Conservation (phyloP, 2,888 invertebrate genomes). For the Pristionchus exspectatus region DNA sequence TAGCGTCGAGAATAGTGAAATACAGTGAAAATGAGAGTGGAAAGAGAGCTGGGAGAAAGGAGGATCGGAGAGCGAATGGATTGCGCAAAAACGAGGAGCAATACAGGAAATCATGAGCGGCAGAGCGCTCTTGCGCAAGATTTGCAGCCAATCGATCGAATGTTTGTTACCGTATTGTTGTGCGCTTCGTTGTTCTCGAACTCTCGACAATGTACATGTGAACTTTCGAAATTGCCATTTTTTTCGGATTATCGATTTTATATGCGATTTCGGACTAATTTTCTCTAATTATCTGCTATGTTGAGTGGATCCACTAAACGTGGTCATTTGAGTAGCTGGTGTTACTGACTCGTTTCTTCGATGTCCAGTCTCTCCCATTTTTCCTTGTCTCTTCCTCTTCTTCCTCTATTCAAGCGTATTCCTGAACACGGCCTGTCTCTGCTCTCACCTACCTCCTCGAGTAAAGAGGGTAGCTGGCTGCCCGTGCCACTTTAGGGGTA, state of each 20-base stretch:
- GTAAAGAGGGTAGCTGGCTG: not conserved
- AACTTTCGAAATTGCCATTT: not conserved
- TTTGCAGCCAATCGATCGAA: not conserved
- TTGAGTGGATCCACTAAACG: conserved; percentile 9
- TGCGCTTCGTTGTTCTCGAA: not conserved
- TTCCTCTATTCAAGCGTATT: conserved; percentile 13
- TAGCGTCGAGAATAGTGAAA: conserved; percentile 1
- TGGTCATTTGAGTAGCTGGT: conserved; percentile 38
- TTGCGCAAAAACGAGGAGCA: conserved; percentile 37
- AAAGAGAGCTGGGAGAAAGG: conserved; percentile 6
- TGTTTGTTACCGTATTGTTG: not conserved
- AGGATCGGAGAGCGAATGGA: conserved; percentile 9
- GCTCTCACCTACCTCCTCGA: conserved; percentile 32
- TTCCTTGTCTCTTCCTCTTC: not conserved
- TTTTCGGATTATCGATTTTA: not conserved
- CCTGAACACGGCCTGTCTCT: conserved; percentile 13
- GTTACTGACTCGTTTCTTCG: conserved; percentile 34
- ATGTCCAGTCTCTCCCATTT: not conserved
- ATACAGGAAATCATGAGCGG: conserved; percentile 29
- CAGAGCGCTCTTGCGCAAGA: conserved; percentile 40
- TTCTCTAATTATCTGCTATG: not conserved
- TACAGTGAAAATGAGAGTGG: conserved; percentile 11
- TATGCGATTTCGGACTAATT: not conserved
- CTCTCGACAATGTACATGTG: not conserved
- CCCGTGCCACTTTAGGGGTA: conserved; percentile 42